Evolutionary conservation across 2,888 invertebrate species (phyloP), one percentile per base, ranked within the genome.

Genomic region (Adelognathus sp.): DNA sequence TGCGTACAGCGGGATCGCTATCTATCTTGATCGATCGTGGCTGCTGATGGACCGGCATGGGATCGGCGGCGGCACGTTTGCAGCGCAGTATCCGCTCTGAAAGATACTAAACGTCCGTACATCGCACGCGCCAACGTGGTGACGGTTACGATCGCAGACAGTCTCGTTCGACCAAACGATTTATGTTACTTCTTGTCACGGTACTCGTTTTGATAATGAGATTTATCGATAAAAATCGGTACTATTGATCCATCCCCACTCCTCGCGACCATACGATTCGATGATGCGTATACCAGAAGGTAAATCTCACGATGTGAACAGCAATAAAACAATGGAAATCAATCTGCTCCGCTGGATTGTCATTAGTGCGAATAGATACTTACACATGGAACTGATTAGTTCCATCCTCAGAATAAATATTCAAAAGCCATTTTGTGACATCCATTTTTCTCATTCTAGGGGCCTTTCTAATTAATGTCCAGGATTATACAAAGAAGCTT

Each of bases 211-310:
- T 81, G 83, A 84, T 85, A 85, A 81, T 80, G 71, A 77, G 82
- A 86, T 85, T 85, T 86, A 86, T 84, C 79, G 76, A 78, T 67
- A 70, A 81, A 83, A 84, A 85, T 83, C 85, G 82, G 80, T 82
- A 60, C 50, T 50, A 69, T 46, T 54, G 74, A 70, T 74, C 67
- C 21, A 21, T 74, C 39, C 46, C 52, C 52, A 46, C 44, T 52
- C 4, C 60, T 33, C 14, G 14, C 16, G 61, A 54, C 41, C 33
- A 67, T 74, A 33, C 64, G 31, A 72, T 58, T 16, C 39, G 18
- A 27, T 46, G 67, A 61, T 66, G 71, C 63, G 61, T 64, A 66
- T 70, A 27, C 29, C 33, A 46, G 36, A 58, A 72, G 69, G 79
- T 79, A 54, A 74, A 81, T 81, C 76, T 81, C 64, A 60, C 46